phyloP scores from a whole-genome alignment of 2,113 vertebrate genomes.

The Apteryx owenii region DNA sequence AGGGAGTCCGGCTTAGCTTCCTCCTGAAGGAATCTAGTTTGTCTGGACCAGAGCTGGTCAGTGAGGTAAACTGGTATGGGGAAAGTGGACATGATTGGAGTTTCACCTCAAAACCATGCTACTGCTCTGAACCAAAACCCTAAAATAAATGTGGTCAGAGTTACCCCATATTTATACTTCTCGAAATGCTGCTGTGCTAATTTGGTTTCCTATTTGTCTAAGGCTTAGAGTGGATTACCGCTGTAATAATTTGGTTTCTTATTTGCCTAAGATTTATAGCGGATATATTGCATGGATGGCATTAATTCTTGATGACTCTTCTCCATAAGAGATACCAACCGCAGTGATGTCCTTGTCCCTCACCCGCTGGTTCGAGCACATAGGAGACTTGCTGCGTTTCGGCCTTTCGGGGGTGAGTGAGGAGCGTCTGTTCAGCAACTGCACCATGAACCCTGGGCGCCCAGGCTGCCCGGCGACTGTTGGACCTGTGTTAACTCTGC shows the following conservation, averaged over 20 bases:
- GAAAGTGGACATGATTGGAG: neutral
- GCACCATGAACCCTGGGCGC: too few relatives aligned
- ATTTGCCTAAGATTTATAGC: neutral
- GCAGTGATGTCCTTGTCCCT: accelerated
- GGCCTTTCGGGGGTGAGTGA: neutral
- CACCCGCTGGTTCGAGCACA: accelerated
- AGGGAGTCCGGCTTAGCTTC: neutral
- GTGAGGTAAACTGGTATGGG: neutral
- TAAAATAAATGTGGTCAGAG: neutral
- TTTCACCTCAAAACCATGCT: neutral
- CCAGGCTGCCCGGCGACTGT: too few relatives aligned
- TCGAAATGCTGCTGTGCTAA: too few relatives aligned
- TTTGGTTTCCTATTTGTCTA: neutral
- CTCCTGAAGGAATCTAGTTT: neutral
- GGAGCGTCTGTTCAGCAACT: neutral
- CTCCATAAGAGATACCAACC: accelerated
- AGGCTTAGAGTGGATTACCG: neutral
- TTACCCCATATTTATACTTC: neutral
- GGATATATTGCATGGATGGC: too few relatives aligned
- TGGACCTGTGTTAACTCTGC: neutral
- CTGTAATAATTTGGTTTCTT: neutral
- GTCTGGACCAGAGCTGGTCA: neutral
- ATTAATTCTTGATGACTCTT: neutral
- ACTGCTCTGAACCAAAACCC: neutral
- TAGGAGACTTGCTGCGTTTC: neutral